Conservation (phyloP, 2,797 vertebrate genomes). For the Odontamblyopus rebecca region DNA sequence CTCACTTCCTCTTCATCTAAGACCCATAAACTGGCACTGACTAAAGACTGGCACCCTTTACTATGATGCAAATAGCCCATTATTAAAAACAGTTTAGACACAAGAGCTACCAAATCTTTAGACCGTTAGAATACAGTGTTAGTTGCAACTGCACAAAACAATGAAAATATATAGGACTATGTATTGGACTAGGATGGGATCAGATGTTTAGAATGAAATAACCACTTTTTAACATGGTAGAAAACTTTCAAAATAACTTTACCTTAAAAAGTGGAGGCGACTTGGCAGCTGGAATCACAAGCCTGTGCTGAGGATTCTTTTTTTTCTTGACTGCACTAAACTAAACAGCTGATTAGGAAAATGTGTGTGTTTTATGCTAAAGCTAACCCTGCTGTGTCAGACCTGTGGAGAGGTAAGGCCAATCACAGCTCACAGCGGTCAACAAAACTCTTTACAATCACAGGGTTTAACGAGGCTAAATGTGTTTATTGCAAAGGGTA, state of each 20-base stretch:
- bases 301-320: not conserved
- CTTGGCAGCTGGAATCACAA: too few relatives aligned
- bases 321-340: conserved; percentile 5
- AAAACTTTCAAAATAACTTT: not conserved
- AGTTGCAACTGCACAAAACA: not conserved
- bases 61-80: conserved; percentile 72
- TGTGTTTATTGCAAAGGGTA: not conserved
- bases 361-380: conserved; percentile 22
- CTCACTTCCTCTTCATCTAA: conserved; percentile 59
- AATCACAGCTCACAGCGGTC: conserved; percentile 26
- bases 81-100: conserved; percentile 59
- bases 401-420: conserved; percentile 16
- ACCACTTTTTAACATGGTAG: not conserved
- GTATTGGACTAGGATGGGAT: too few relatives aligned
- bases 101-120: conserved; percentile 33
- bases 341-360: conserved; percentile 13
- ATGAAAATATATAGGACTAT: too few relatives aligned
- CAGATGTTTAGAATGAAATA: not conserved
- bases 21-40: conserved; percentile 52
- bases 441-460: not conserved
- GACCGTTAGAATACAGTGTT: conserved; percentile 8
- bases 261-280: not conserved
- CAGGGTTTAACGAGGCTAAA: not conserved
- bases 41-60: conserved; percentile 47
- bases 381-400: conserved; percentile 15